These are phyloP conservation scores for Pica pica DNA, from an alignment of 2,113 vertebrate genomes.

Conservation along the genomic window DNA sequence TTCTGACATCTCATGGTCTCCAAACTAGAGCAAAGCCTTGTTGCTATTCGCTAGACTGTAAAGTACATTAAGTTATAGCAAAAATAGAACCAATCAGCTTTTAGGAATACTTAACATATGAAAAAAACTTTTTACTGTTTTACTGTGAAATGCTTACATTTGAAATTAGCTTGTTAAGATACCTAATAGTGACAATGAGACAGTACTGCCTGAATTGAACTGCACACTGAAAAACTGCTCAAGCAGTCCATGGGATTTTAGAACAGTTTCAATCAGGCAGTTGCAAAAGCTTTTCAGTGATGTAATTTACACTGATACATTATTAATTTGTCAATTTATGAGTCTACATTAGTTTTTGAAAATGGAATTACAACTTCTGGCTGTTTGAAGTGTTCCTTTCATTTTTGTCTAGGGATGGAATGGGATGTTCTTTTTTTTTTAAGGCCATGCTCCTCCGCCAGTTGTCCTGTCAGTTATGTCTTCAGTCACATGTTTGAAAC, in stretches of 20 bases:
- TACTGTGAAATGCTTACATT: not conserved
- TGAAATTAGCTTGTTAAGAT: not conserved
- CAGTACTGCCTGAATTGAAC: not conserved
- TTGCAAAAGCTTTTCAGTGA: not conserved
- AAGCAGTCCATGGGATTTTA: not conserved
- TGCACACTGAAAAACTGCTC: rapidly evolving
- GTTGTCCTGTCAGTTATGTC: not conserved
- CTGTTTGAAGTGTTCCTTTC: not conserved
- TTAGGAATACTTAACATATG: not conserved
- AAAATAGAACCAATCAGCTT: not conserved
- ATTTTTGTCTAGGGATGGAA: not conserved
- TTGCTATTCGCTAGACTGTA: not conserved
- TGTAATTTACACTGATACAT: not conserved
- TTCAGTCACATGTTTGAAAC: not conserved
- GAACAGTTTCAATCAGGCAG: not conserved
- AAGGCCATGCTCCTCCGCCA: not conserved
- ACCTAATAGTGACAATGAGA: rapidly evolving
- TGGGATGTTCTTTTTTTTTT: not conserved
- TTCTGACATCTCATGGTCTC: not conserved
- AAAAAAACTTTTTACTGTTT: not conserved
- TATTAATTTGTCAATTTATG: not conserved
- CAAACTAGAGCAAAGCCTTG: not conserved
- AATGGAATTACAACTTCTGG: not conserved
- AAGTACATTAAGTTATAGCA: not conserved
- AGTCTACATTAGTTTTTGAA: not conserved